phyloP scores from a whole-genome alignment of 2,888 invertebrate genomes.

The Bhutanitis thaidina region DNA sequence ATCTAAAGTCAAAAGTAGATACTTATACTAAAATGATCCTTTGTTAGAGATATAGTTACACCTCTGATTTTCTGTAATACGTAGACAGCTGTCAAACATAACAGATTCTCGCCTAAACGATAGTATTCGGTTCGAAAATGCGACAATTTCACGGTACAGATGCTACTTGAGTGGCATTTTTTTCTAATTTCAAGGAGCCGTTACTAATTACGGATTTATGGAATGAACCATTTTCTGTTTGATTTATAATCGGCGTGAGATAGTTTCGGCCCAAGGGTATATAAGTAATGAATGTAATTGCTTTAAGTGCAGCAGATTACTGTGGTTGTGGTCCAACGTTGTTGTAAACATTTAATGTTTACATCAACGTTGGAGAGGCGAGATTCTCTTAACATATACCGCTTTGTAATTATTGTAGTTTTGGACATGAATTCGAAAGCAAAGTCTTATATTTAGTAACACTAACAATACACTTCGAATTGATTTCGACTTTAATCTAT shows the following conservation, averaged over 20 bases:
- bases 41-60: too few species aligned
- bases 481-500: too few species aligned
- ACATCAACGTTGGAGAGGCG: too few species aligned
- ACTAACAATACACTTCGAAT: too few species aligned
- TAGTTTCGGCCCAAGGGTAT: conserved; percentile 2
- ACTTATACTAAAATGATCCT: too few species aligned
- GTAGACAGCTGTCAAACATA: conserved; percentile 31
- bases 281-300: not conserved
- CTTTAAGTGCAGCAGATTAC: not conserved
- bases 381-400: too few species aligned
- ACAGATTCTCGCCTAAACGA: conserved; percentile 24
- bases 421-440: too few species aligned
- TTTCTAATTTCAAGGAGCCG: conserved; percentile 41
- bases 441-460: too few species aligned
- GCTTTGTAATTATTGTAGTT: too few species aligned
- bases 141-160: conserved; percentile 58
- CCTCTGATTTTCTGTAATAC: not conserved
- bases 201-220: conserved; percentile 41
- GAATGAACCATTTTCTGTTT: conserved; percentile 22
- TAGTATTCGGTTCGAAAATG: conserved; percentile 30
- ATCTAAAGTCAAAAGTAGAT: too few species aligned
- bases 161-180: conserved; percentile 46
- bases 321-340: too few species aligned
- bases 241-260: conserved; percentile 25
- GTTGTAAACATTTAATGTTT: too few species aligned